Evolutionary conservation across 1,140 invertebrate genomes (phyloP).

Genomic region (Tetramorium alpestre): DNA sequence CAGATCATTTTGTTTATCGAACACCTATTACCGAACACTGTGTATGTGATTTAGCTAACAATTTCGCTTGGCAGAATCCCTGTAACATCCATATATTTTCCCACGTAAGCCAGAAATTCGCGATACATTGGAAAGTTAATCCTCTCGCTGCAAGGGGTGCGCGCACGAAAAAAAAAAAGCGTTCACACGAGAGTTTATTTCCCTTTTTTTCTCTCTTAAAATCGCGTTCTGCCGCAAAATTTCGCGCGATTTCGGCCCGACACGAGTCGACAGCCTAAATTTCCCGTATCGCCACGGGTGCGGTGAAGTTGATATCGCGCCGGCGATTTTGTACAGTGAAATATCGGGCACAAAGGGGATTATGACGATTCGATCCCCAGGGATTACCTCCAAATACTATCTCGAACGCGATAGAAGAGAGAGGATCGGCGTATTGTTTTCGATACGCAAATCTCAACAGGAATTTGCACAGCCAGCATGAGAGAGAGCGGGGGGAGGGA

Average conservation of each 20-base stretch:
- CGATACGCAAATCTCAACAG: constrained; percentile 59
- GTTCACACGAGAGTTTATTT: neutral
- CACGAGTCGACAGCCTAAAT: constrained; percentile 27
- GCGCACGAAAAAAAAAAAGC: constrained; percentile 11
- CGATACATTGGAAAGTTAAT: constrained; percentile 20
- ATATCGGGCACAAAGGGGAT: constrained; percentile 73
- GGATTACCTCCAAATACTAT: constrained; percentile 72
- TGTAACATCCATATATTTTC: neutral
- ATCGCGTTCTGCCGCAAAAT: constrained; percentile 32
- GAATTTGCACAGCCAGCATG: constrained; percentile 38
- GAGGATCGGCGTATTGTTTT: constrained; percentile 59
- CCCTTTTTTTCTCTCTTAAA: constrained; percentile 12
- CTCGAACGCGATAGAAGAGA: constrained; percentile 34
- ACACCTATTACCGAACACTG: neutral
- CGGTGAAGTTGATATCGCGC: constrained; percentile 63
- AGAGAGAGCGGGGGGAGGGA: neutral
- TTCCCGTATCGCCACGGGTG: constrained; percentile 59
- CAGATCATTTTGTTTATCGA: neutral
- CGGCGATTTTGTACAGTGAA: constrained; percentile 67
- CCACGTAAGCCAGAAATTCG: constrained; percentile 22
- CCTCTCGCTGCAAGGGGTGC: neutral
- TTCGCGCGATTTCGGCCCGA: constrained; percentile 13
- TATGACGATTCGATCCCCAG: constrained; percentile 69
- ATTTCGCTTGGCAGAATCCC: neutral
- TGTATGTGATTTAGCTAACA: neutral